Base-by-base conservation (phyloP, 2,888 invertebrate genomes). In the Apodemia mormo region DNA sequence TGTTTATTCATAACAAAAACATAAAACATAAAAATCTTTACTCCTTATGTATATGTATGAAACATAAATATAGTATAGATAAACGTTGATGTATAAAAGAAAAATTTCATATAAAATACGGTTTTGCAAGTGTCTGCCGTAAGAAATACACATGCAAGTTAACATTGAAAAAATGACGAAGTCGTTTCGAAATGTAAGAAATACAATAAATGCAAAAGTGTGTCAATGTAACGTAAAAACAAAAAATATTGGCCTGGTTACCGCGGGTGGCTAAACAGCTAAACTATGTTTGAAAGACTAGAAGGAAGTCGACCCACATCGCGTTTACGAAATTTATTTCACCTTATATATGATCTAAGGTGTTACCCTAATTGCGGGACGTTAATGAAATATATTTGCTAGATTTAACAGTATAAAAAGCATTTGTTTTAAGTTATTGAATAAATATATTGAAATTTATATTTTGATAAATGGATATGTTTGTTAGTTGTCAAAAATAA, bases 281-380 rank as follows among this genome's bases (percentile, higher is more conserved):
- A 33, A 61, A 80, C 82, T 81, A 77, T 84, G 85, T 87, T 85
- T 86, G 87, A 88, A 87, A 86, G 79, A 84, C 84, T 86, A 78
- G 77, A 85, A 84, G 84, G 81, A 65, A 70, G 81, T 79, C 81
- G 81, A 86, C 88, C 88, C 80, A 89, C 87, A 85, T 87, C 77
- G 79, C 78, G 74, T 80, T 87, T 83, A 84, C 83, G 86, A 87
- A 87, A 87, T 81, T 52, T 66, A 56, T 66, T 70, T 70, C 66
- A 49, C 58, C 69, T 66, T 66, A 66, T 61, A 52, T 22, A 37
- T n/a, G 33, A 14, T 61, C 61, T 61, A 33, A 61, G 30, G 33
- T 61, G 37, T 61, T n/a, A 61, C 10, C 61, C 14, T 61, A 33
- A 61, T 61, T 37, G 37, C 14, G 33, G 37, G 33, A 8, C 2